phyloP scores from a whole-genome alignment of 2,888 invertebrate genomes.

The Argyresthia goedartella region DNA sequence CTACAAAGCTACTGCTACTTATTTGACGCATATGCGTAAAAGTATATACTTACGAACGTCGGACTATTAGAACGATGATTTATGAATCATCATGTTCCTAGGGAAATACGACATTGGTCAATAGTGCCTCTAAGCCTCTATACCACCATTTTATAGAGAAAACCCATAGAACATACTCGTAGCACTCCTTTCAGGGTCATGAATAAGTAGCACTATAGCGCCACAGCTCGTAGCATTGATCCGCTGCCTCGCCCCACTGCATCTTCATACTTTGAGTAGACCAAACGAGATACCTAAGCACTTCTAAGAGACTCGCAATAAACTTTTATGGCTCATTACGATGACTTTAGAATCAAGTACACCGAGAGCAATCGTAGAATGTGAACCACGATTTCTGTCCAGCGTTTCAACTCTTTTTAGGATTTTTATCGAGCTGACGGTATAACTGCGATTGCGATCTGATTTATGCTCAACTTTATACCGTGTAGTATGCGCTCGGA shows the following conservation, averaged over 20 bases:
- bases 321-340: conserved; percentile 56
- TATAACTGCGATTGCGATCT: conserved; percentile 30
- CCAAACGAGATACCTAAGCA: conserved; percentile 38
- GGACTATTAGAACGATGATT: no score
- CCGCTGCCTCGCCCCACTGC: conserved; percentile 9
- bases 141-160: no score
- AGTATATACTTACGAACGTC: no score
- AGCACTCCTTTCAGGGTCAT: no score
- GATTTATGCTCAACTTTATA: conserved; percentile 36
- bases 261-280: conserved; percentile 19
- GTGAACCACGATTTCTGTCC: conserved; percentile 24
- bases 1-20: no score
- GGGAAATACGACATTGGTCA: no score
- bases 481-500: conserved; percentile 19
- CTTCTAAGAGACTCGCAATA: conserved; percentile 45
- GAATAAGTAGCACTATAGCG: no score
- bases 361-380: conserved; percentile 37
- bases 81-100: no score
- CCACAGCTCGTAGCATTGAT: not conserved
- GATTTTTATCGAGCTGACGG: conserved; percentile 27
- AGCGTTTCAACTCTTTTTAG: conserved; percentile 18
- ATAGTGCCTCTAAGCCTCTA: no score
- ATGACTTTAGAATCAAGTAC: conserved; percentile 50
- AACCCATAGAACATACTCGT: no score
- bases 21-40: no score